Evolutionary conservation across 2,888 invertebrate genomes (phyloP), one percentile per base, ranked within the genome.

Genomic region (Acleris literana): DNA sequence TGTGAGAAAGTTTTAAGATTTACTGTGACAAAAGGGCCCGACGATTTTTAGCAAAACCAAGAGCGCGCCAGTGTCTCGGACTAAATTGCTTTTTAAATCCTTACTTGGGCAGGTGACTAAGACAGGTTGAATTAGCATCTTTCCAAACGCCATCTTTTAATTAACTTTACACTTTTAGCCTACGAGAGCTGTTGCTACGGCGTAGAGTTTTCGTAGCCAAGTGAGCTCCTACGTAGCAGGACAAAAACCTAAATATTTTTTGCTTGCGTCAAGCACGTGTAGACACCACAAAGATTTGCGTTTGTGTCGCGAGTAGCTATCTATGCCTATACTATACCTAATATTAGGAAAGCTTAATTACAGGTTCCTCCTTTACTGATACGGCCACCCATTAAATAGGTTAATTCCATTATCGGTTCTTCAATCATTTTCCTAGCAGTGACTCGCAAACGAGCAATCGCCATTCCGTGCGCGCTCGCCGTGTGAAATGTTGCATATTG

Each of bases 1-100:
- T 65, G 68, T 71, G 68, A 69, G 69, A 71, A 76, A 73, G 72
- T 74, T 73, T 69, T 63, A 68, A 74, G 70, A 76, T 76, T 73
- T 73, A 72, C 69, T 65, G 73, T 64, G 71, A 75, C 72, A 72
- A 59, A 64, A 63, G 64, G 70, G 69, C 64, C 63, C 66, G 68
- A 68, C 53, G 62, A 53, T 62, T 62, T 62, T 61, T 62, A 62
- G 52, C 52, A 53, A 48, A 61, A 51, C 56, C 62, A 66, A 61
- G 61, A 52, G 61, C 65, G 60, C 44, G 49, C 61, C 53, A 43
- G 61, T 65, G 46, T 61, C 52, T 61, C 46, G 17, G 56, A 22
- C 57, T 61, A 62, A 66, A 66, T 66, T 66, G 66, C 66, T 66
- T 66, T 66, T 66, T 66, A 62, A 66, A 62, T 57, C 56, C 57